A percentile compares a stretch with the other conserved stretches of the same genome.
These are phyloP conservation scores for Artibeus jamaicensis DNA, from an alignment of 2,797 vertebrate species.

Conservation along the genomic window DNA sequence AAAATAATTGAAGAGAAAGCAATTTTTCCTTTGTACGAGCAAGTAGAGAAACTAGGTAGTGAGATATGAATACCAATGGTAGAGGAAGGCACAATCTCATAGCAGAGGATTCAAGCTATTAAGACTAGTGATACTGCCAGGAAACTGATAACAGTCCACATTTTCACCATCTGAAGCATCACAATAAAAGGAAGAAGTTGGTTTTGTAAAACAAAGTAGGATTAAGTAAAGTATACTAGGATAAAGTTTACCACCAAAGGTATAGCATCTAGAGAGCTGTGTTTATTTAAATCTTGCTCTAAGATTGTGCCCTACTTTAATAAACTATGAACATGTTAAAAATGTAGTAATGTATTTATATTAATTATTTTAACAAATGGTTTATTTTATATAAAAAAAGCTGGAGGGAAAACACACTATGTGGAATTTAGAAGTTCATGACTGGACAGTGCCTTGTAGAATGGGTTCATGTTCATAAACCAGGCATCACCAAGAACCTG, in stretches of 20 bases:
- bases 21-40: neutral
- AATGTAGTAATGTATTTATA: neutral
- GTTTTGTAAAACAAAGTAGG: neutral
- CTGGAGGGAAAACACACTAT: neutral
- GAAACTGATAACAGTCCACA: neutral
- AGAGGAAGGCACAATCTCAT: neutral
- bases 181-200: neutral
- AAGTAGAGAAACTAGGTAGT: neutral
- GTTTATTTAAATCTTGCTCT: neutral
- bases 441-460: neutral
- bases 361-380: slow-evolving; percentile 1
- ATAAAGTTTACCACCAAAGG: neutral
- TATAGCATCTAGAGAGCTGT: neutral
- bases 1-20: neutral
- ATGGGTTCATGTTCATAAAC: neutral
- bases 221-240: neutral
- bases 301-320: neutral
- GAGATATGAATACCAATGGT: neutral
- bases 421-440: neutral
- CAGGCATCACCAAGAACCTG: neutral
- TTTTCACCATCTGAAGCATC: neutral
- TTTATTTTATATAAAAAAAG: neutral
- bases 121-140: neutral
- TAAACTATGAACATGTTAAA: neutral
- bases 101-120: neutral